These are phyloP conservation scores for Plodia interpunctella DNA, from an alignment of 1,140 invertebrate species.

Conservation along the genomic window DNA sequence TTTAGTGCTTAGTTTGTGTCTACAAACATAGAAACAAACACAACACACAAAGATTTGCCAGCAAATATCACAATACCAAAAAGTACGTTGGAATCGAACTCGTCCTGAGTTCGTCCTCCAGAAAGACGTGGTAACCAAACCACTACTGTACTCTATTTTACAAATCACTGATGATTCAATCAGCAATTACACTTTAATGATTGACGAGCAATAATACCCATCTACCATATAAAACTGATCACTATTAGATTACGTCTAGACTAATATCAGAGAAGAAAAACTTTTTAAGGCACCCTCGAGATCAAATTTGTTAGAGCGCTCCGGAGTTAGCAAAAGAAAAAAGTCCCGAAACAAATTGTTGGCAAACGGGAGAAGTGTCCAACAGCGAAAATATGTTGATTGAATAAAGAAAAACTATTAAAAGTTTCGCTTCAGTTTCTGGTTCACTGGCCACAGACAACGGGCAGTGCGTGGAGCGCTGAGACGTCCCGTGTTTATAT, in stretches of 20 bases:
- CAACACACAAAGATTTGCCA: too few species aligned
- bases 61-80: too few species aligned
- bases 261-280: slow-evolving; percentile 44
- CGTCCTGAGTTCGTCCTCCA: too few species aligned
- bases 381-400: slow-evolving; percentile 75
- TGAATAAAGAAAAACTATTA: slow-evolving; percentile 77
- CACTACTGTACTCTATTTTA: too few species aligned
- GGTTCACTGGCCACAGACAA: slow-evolving; percentile 51
- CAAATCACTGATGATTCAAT: too few species aligned
- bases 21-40: too few species aligned
- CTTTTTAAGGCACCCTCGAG: slow-evolving; percentile 58
- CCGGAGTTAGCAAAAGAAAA: slow-evolving; percentile 56
- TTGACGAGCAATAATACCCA: too few species aligned
- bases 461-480: slow-evolving; percentile 48
- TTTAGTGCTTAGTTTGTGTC: too few species aligned
- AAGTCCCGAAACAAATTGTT: slow-evolving; percentile 70
- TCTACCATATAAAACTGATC: slow-evolving; percentile 22
- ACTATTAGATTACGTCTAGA: slow-evolving; percentile 64
- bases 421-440: slow-evolving; percentile 65
- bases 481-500: too few species aligned
- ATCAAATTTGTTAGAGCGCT: slow-evolving; percentile 61
- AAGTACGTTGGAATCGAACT: too few species aligned
- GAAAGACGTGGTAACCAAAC: too few species aligned
- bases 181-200: too few species aligned
- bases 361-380: slow-evolving; percentile 71